These are phyloP conservation scores for Neodiprion lecontei DNA, from an alignment of 1,140 invertebrate species.

Conservation along the genomic window DNA sequence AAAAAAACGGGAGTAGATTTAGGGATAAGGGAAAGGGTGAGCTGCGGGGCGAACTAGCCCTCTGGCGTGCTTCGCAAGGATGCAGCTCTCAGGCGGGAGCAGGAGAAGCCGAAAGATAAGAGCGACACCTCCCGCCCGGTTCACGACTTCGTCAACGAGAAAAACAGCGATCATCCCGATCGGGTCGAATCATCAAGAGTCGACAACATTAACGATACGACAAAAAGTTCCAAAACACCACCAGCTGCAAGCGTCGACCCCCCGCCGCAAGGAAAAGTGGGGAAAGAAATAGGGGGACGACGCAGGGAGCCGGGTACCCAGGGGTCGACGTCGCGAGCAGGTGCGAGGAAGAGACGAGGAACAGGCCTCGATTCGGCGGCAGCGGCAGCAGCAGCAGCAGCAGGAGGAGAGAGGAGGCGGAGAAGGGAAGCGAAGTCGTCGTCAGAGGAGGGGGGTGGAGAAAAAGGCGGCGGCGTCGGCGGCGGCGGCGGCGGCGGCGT, in stretches of 20 bases:
- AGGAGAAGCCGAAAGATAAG: conserved; percentile 55
- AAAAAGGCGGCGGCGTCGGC: conserved; percentile 22
- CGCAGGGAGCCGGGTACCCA: conserved; percentile 38
- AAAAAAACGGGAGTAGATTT: conserved; percentile 46
- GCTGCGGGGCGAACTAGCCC: conserved; percentile 54
- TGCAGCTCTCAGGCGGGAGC: conserved; percentile 64
- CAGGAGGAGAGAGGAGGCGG: neutral
- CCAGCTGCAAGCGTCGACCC: conserved; percentile 52
- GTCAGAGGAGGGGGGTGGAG: conserved; percentile 20
- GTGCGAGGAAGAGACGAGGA: conserved; percentile 36
- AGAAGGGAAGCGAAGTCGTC: conserved; percentile 20
- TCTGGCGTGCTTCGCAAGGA: conserved; percentile 61
- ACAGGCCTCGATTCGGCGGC: conserved; percentile 33
- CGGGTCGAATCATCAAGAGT: conserved; percentile 30
- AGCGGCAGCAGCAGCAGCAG: conserved; percentile 28
- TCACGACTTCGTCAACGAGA: conserved; percentile 29
- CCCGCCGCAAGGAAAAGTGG: conserved; percentile 51
- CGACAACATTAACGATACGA: conserved; percentile 43
- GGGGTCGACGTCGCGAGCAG: conserved; percentile 29
- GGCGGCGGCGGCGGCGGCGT: conserved; percentile 28
- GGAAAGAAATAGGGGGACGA: conserved; percentile 55
- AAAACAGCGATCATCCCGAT: conserved; percentile 40
- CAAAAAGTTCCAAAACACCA: conserved; percentile 48
- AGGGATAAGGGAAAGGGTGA: conserved; percentile 47
- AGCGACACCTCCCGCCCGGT: conserved; percentile 47